Evolutionary conservation across 2,797 vertebrate species (phyloP).

Genomic region (Sparidentex hasta): DNA sequence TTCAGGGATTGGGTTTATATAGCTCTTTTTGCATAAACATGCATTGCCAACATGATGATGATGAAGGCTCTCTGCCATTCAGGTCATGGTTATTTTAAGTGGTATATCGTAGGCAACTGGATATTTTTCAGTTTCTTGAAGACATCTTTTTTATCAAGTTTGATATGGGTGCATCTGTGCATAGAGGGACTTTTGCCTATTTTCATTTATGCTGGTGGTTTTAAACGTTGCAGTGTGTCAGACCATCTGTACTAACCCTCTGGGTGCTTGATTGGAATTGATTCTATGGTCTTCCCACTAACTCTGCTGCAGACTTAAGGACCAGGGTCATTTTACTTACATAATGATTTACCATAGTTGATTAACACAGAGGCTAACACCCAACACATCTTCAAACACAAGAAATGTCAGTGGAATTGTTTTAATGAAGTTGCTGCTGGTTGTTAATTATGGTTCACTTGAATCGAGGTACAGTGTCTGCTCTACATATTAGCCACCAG

Average conservation of each 20-base stretch:
- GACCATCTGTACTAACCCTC: neutral
- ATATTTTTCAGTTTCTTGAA: too few relatives aligned
- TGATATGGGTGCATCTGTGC: neutral
- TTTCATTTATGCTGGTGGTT: neutral
- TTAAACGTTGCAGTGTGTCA: neutral
- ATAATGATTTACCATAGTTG: neutral
- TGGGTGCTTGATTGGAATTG: neutral
- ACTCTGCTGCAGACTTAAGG: slow-evolving; percentile 10
- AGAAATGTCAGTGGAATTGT: slow-evolving; percentile 16
- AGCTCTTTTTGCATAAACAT: too few relatives aligned
- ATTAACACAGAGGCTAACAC: slow-evolving; percentile 16
- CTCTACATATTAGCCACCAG: slow-evolving; percentile 21
- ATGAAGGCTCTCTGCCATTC: too few relatives aligned
- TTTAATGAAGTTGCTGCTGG: slow-evolving; percentile 20
- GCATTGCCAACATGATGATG: too few relatives aligned
- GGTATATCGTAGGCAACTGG: too few relatives aligned
- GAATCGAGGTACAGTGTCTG: neutral
- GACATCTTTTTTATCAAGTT: too few relatives aligned
- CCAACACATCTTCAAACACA: neutral
- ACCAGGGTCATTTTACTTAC: neutral
- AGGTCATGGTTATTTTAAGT: too few relatives aligned
- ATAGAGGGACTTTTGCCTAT: neutral
- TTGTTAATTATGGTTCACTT: slow-evolving; percentile 34
- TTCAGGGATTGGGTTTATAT: too few relatives aligned
- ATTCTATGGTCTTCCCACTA: neutral